Conservation (phyloP, 2,113 vertebrate genomes). For the Heterochromis multidens region DNA sequence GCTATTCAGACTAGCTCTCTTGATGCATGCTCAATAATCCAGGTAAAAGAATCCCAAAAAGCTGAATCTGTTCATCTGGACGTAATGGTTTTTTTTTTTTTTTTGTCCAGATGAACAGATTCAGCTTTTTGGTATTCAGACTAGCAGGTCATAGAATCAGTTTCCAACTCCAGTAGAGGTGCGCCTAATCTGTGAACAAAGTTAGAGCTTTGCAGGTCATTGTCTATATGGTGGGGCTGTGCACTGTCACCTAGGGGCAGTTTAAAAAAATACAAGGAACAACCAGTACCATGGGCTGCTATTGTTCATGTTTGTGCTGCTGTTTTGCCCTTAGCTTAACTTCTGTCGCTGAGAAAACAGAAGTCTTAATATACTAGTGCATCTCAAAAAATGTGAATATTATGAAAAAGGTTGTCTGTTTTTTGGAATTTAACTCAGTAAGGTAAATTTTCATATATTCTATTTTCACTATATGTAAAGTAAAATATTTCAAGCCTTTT, state of each 20-base stretch:
- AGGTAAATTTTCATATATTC: too few species aligned
- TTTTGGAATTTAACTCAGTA: neutral
- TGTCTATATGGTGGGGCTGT: too few species aligned
- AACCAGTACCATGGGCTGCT: neutral
- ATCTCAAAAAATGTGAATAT: neutral
- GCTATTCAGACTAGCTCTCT: fast-evolving
- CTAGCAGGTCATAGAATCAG: neutral
- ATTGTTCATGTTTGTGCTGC: neutral
- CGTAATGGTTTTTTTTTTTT: too few species aligned
- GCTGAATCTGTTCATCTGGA: too few species aligned
- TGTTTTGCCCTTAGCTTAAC: neutral
- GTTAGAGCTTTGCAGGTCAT: neutral
- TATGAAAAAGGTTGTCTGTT: fast-evolving
- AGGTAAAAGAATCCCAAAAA: too few species aligned
- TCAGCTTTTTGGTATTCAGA: too few species aligned
- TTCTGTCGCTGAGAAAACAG: neutral
- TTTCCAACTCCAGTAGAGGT: fast-evolving
- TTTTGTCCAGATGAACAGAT: too few species aligned
- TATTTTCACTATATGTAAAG: neutral
- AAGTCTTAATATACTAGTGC: neutral
- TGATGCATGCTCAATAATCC: too few species aligned
- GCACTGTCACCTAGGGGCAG: neutral
- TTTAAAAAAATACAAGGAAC: neutral
- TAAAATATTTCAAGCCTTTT: neutral
- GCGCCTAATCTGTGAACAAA: neutral